phyloP scores from a whole-genome alignment of 1,140 invertebrate genomes.

The Tetraneura akinire region DNA sequence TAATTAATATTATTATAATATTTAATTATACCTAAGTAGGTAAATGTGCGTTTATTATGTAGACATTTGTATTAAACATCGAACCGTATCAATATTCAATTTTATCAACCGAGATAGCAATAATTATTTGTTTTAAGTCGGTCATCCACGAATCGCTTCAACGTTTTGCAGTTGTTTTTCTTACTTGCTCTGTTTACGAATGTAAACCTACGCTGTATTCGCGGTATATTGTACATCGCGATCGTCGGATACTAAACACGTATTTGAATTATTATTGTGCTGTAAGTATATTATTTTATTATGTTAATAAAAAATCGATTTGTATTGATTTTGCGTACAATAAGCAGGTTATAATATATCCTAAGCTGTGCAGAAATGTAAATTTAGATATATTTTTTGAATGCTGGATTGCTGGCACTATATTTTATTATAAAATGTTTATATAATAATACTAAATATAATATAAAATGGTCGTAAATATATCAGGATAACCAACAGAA shows the following conservation, averaged over 20 bases:
- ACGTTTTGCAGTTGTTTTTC: neutral
- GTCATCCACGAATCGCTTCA: neutral
- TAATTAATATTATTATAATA: no score
- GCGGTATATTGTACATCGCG: neutral
- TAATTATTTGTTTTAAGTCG: neutral
- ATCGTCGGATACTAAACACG: neutral
- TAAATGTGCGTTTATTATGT: neutral
- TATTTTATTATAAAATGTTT: no score
- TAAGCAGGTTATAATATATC: no score
- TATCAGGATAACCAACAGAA: no score
- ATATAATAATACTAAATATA: no score
- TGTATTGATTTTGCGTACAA: no score
- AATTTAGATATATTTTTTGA: no score
- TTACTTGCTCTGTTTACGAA: neutral
- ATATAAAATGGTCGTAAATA: no score
- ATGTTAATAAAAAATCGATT: no score
- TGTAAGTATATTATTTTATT: neutral
- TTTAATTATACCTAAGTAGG: neutral
- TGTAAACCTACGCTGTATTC: neutral
- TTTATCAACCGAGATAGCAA: neutral
- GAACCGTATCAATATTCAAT: neutral
- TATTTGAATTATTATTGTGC: neutral
- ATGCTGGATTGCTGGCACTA: no score
- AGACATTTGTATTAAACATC: neutral
- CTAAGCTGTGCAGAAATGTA: no score